Conservation (phyloP, 2,797 vertebrate species). For the Eidolon dupreanum region DNA sequence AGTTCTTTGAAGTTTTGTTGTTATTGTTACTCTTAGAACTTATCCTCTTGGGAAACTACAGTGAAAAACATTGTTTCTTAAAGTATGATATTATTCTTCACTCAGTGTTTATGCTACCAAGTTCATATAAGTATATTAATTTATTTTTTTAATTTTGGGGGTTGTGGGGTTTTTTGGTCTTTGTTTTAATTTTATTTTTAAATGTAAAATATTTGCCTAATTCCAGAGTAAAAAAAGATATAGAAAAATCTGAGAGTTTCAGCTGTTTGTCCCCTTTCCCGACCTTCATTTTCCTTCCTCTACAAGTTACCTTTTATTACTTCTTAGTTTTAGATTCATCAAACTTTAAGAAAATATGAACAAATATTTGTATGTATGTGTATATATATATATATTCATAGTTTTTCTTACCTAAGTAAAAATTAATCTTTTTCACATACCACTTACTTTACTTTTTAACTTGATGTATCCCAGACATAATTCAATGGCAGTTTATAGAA, state of each 20-base stretch:
- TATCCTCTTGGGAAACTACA: neutral
- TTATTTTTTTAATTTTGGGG: neutral
- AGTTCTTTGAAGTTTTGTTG: neutral
- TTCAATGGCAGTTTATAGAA: neutral
- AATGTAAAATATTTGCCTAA: neutral
- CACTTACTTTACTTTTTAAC: neutral
- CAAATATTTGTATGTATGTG: neutral
- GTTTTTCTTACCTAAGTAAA: neutral
- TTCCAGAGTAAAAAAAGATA: neutral
- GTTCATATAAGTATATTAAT: neutral
- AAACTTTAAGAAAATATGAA: neutral
- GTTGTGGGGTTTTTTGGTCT: neutral
- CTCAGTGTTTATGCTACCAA: neutral
- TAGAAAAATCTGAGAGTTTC: neutral
- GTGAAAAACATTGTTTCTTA: neutral
- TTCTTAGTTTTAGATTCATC: neutral
- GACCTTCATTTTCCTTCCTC: neutral
- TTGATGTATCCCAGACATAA: neutral
- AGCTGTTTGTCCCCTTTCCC: neutral
- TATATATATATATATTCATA: neutral
- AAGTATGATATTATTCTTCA: neutral
- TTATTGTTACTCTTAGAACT: neutral
- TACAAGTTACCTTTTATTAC: neutral
- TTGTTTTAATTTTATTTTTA: neutral
- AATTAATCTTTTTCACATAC: neutral